Percentiles rank a stretch among this genome's conserved stretches.
Conservation (phyloP, 2,888 invertebrate genomes). For the Cephus nigrinus region DNA sequence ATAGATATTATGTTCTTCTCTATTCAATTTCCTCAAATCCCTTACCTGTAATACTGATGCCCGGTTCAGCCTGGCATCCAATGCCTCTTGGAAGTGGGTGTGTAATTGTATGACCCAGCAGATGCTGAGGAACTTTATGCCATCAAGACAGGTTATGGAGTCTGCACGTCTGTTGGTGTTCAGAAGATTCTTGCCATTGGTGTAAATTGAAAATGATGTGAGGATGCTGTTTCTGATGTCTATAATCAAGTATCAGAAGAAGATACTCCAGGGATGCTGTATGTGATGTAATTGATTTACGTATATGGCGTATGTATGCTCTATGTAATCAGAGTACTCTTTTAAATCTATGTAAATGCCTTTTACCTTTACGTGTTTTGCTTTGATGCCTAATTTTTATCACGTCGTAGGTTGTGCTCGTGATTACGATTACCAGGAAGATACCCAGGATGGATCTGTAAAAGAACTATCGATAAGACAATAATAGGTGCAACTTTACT, state of each 20-base stretch:
- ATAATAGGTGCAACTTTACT: no score
- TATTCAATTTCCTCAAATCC: neutral
- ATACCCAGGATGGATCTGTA: conserved; percentile 31
- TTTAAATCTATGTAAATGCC: conserved; percentile 6
- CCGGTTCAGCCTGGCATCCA: conserved; percentile 45
- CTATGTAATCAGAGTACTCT: no score
- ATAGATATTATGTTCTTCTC: no score
- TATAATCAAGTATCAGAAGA: conserved; percentile 5
- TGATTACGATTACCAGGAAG: conserved; percentile 39
- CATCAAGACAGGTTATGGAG: conserved; percentile 62
- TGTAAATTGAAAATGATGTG: conserved; percentile 60
- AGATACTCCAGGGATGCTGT: no score
- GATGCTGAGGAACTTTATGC: conserved; percentile 62
- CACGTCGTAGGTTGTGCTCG: conserved; percentile 55
- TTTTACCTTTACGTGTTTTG: conserved; percentile 13
- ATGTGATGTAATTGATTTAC: no score
- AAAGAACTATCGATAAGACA: no score
- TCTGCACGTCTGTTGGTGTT: conserved; percentile 35
- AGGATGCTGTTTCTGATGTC: conserved; percentile 32
- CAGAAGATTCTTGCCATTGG: conserved; percentile 58
- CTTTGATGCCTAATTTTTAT: conserved; percentile 11
- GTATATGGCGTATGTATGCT: no score
- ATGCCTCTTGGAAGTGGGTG: conserved; percentile 47
- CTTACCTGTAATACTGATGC: conserved; percentile 41
- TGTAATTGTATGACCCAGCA: conserved; percentile 62